Base-by-base conservation (phyloP, 1,140 invertebrate genomes). In the Schlechtendalia chinensis region DNA sequence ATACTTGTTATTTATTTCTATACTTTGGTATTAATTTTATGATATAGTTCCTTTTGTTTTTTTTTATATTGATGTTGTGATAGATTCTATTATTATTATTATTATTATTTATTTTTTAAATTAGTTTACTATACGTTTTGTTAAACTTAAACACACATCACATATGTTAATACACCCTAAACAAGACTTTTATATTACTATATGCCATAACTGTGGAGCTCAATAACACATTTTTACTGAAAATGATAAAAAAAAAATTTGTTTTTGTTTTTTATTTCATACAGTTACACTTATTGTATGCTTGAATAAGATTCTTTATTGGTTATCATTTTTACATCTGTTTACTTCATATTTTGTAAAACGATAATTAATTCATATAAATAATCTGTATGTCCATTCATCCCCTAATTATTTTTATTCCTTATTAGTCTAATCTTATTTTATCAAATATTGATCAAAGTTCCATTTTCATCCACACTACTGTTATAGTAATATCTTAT, bases 11-110 rank as follows among this genome's bases (percentile, higher is more conserved):
- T 59, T 71, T 81, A 82, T 63, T 65, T 82, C 61, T 69, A 72
- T 79, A 59, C 77, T 81, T 82, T 22, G 65, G 54, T 77, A 77
- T 77, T 77, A 58, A 58, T 74, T 74, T 56, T 74, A 75, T 39
- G 72, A 82, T 67, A 82, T 71, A 69, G 82, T 71, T 69, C 81
- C 81, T 63, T 81, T 77, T 63, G 67, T 74, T 77, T 77, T 81
- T 24, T 50, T 47, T 69, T 50, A 24, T 47, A 47, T 22, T n/a
- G n/a, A 50, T n/a, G 53, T 63, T 63, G 59, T 77, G 56, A 75
- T 54, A 75, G 54, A 77, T 47, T 65, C 53, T 72, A 65, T 75
- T 39, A 29, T n/a, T 39, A 39, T 39, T 39, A 39, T 39, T n/a
- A n/a, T n/a, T n/a, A n/a, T n/a, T n/a, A n/a, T 53, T 61, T 72